A percentile compares a stretch with the other conserved stretches of the same genome.
These are phyloP conservation scores for Girardinichthys multiradiatus DNA, from an alignment of 2,113 vertebrate genomes.

Conservation along the genomic window DNA sequence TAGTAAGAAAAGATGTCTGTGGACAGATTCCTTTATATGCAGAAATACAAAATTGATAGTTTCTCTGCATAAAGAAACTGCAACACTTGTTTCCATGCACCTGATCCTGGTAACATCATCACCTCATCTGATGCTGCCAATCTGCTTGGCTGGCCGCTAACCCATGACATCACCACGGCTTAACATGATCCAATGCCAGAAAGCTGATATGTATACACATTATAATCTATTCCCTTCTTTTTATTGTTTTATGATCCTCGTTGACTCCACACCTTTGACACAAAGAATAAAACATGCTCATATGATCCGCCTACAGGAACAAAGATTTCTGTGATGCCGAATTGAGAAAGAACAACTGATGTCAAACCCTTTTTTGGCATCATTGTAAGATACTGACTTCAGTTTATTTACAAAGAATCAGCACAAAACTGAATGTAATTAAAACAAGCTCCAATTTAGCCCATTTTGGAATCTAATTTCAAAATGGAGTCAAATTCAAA, in stretches of 20 bases:
- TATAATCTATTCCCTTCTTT: not conserved
- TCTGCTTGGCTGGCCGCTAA: constrained; percentile 20
- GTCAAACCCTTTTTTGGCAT: not conserved
- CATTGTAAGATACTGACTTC: not conserved
- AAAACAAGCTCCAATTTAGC: too few relatives aligned
- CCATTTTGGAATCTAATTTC: too few relatives aligned
- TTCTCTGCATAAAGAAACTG: constrained; percentile 3
- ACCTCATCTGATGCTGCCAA: constrained; percentile 12
- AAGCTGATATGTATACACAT: not conserved
- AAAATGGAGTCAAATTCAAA: too few relatives aligned
- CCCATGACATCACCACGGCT: constrained; percentile 18
- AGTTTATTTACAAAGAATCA: not conserved
- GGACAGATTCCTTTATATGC: not conserved
- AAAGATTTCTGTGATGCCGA: not conserved
- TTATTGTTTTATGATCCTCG: not conserved
- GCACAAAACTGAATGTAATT: not conserved
- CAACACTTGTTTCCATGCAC: constrained; percentile 15
- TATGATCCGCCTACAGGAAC: not conserved
- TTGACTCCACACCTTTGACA: not conserved
- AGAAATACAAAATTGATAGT: not conserved
- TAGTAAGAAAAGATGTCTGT: not conserved
- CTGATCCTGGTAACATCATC: constrained; percentile 41
- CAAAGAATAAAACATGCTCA: not conserved
- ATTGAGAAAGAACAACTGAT: not conserved
- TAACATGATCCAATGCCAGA: constrained; percentile 4